A percentile compares a stretch with the other conserved stretches of the same genome.
These are phyloP conservation scores for Teleopsis dalmanni DNA, from an alignment of 1,140 invertebrate species.

Conservation along the genomic window DNA sequence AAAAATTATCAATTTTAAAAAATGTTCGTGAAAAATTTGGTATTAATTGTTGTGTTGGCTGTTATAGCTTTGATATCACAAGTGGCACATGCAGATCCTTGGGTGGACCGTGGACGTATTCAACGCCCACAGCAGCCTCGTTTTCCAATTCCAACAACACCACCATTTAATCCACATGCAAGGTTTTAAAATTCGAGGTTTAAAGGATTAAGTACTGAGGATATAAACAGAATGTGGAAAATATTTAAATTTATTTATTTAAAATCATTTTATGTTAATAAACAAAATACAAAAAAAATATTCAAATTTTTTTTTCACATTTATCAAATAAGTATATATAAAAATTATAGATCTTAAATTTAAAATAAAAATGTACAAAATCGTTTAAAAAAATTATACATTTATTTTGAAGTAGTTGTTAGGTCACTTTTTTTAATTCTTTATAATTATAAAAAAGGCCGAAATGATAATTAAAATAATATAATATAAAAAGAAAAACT, in stretches of 20 bases:
- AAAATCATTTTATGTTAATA: neutral
- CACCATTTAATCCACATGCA: slow-evolving; percentile 33
- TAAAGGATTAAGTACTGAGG: neutral
- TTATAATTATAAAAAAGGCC: no score
- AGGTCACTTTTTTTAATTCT: no score
- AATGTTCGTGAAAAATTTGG: neutral
- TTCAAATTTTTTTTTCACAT: no score
- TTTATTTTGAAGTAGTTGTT: no score
- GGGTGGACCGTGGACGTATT: slow-evolving; percentile 17
- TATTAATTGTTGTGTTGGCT: slow-evolving; percentile 12
- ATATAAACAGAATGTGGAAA: neutral
- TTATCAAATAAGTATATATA: no score
- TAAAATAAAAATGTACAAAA: no score
- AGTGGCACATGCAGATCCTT: slow-evolving; percentile 17
- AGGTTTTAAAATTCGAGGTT: no score
- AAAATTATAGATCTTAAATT: no score
- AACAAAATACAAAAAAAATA: neutral
- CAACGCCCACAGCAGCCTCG: slow-evolving; percentile 3
- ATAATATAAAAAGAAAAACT: no score
- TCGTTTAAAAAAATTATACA: no score
- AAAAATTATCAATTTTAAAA: neutral
- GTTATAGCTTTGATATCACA: slow-evolving; percentile 15
- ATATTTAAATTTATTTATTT: neutral
- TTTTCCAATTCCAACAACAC: slow-evolving; percentile 20
- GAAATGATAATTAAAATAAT: no score